These are phyloP conservation scores for Tridacna gigas DNA, from an alignment of 2,888 invertebrate species.

Conservation along the genomic window DNA sequence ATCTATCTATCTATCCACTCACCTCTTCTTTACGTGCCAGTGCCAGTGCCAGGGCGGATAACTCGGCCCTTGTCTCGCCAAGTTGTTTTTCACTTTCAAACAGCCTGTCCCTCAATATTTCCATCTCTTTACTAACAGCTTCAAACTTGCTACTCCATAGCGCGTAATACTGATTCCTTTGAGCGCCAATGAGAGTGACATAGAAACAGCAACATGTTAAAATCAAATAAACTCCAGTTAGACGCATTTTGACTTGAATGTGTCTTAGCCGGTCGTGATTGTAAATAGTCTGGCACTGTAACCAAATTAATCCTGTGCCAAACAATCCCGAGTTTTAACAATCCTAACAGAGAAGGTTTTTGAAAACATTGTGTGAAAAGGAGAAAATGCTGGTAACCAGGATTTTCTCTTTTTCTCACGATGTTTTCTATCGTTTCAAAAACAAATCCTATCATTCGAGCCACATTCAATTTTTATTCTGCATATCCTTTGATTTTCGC, in stretches of 20 bases:
- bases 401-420: no score
- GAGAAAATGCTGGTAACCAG: no score
- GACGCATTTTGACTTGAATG: neutral
- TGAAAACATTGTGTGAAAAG: no score
- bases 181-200: neutral
- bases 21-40: neutral
- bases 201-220: neutral
- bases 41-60: neutral
- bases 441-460: no score
- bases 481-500: no score
- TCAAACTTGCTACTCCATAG: neutral
- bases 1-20: neutral
- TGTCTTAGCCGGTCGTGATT: no score
- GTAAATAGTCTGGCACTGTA: no score
- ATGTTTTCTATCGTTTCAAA: no score
- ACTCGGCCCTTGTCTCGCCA: neutral
- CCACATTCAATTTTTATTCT: no score
- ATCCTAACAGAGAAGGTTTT: no score
- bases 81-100: neutral
- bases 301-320: no score
- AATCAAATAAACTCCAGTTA: neutral
- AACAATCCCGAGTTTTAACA: no score
- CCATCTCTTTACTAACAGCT: neutral
- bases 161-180: neutral
- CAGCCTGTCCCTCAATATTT: neutral